These are phyloP conservation scores for Pelochelys cantorii DNA, from an alignment of 2,797 vertebrate genomes.

Conservation along the genomic window DNA sequence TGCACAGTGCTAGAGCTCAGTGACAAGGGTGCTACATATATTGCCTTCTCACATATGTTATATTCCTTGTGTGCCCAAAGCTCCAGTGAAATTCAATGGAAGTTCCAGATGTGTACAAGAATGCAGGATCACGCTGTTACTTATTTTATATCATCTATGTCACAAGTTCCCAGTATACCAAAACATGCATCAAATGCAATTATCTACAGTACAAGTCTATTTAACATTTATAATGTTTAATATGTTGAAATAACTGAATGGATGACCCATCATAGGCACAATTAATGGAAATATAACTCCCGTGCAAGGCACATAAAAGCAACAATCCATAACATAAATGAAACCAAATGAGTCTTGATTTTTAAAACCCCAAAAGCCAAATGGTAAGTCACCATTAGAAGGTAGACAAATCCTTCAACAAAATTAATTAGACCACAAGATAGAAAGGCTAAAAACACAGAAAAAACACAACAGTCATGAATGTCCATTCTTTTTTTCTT, in stretches of 20 bases:
- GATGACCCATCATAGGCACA: neutral
- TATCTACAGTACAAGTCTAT: neutral
- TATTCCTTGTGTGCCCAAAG: fast-evolving
- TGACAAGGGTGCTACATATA: neutral
- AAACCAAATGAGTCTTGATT: neutral
- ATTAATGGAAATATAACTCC: neutral
- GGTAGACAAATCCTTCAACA: constrained; percentile 24
- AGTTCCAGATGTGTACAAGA: neutral
- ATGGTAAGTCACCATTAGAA: neutral
- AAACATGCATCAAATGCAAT: neutral
- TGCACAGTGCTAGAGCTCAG: neutral
- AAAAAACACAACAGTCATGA: neutral
- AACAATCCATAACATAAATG: neutral
- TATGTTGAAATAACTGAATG: neutral
- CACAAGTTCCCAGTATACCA: neutral
- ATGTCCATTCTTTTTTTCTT: neutral
- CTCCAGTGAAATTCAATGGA: neutral
- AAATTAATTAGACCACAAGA: constrained; percentile 31
- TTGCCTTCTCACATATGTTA: neutral
- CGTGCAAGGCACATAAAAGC: constrained; percentile 12
- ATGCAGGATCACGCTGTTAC: neutral
- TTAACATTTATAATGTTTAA: neutral
- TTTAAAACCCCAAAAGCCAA: neutral
- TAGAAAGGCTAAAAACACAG: neutral
- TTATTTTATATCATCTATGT: neutral